Evolutionary conservation across 2,797 vertebrate species (phyloP), one percentile per base, ranked within the genome.

Genomic region (Pipistrellus kuhlii): DNA sequence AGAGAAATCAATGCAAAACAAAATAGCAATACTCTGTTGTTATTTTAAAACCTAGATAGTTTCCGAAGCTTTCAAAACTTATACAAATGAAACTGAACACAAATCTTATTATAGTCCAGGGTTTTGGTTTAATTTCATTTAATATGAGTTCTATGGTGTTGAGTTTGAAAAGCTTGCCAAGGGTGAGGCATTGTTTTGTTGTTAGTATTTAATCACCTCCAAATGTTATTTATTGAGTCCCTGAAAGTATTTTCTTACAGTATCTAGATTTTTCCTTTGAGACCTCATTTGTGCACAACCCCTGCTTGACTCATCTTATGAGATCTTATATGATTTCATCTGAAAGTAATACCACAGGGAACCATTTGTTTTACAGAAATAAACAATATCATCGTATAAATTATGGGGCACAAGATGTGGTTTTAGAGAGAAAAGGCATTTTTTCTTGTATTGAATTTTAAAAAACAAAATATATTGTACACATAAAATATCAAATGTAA

Each of bases 281-380:
- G 96, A 93, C 96, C 91, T 94, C 64, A 69, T 94, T 96, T 96
- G 30, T 71, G 48, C 75, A 93, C 48, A 90, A 69, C 76, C 89
- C 85, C 90, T 81, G 44, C 81, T 62, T 85, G 21, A 55, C 85
- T 96, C 83, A 90, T 91, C 80, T 69, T 9, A 92, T 89, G 85
- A 48, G 4, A 95, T 90, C 91, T 90, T 77, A 96, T 93, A 84
- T 94, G 91, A 95, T 77, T 94, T 94, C 92, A 95, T 85, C 93
- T 95, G 44, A 30, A 69, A 88, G 85, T 15, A 89, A 78, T 88
- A 72, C 30, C 93, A 69, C 76, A 93, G 48, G 32, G 32, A 59
- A 62, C 17, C 91, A 95, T 21, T 2, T 17, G 0, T 94, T 96
- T 93, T 94, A 83, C 18, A 90, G 46, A 90, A 96, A 92, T 73